phyloP scores from a whole-genome alignment of 2,113 vertebrate genomes.

The Peromyscus maniculatus region DNA sequence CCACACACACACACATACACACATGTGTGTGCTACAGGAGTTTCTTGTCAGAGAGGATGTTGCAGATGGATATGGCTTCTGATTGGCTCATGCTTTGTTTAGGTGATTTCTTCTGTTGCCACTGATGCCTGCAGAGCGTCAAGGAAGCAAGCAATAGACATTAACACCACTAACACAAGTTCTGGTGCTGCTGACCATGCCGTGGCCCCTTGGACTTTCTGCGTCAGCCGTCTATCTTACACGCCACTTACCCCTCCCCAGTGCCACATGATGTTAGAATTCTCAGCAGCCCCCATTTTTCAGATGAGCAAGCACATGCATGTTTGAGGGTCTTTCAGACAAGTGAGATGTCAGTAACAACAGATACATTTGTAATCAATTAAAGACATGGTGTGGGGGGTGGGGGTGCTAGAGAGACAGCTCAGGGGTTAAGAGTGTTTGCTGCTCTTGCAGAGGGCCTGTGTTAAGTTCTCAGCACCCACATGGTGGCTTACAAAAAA shows the following conservation, averaged over 20 bases:
- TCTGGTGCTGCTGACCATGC: fast-evolving
- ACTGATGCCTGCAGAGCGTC: too few species aligned
- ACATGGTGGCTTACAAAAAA: background rate
- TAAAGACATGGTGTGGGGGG: background rate
- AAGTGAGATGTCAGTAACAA: background rate
- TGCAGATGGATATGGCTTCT: background rate
- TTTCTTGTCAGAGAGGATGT: background rate
- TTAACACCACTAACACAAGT: too few species aligned
- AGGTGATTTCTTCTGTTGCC: background rate
- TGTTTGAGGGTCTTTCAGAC: background rate
- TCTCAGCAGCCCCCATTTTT: too few species aligned
- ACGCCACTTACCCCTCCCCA: too few species aligned
- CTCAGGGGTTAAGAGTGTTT: background rate
- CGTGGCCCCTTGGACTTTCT: background rate
- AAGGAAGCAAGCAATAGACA: background rate
- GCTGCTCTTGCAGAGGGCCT: background rate
- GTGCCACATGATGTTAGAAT: background rate
- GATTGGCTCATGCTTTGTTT: background rate
- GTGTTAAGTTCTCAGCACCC: background rate
- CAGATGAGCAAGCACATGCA: background rate
- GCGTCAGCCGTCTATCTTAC: too few species aligned
- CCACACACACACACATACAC: too few species aligned
- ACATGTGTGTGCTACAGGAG: too few species aligned
- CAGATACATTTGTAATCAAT: background rate
- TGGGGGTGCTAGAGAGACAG: background rate